Evolutionary conservation across 92 coral and sea anemone species (phyloP).

Genomic region (Umimayanthus chanpuru): DNA sequence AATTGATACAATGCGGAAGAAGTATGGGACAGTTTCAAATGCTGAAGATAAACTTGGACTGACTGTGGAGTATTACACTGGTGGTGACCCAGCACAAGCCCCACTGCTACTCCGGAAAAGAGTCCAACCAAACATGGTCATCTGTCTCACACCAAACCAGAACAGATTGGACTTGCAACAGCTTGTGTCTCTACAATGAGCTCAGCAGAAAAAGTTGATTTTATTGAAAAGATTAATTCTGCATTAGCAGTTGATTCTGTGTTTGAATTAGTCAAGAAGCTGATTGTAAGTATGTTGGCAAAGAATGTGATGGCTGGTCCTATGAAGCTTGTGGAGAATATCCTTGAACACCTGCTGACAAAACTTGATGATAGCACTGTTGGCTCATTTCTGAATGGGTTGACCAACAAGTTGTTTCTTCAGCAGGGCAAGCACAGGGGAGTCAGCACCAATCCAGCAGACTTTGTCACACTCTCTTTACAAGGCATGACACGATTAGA

Average conservation of each 20-base stretch:
- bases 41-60: slow-evolving; percentile 40
- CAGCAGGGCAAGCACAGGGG: neutral
- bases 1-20: too few species aligned
- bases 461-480: neutral
- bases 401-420: neutral
- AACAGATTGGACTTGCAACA: neutral
- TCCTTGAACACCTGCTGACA: neutral
- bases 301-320: too few species aligned
- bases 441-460: slow-evolving; percentile 10
- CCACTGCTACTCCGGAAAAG: neutral
- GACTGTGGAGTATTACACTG: slow-evolving; percentile 28
- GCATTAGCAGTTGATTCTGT: neutral
- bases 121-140: neutral
- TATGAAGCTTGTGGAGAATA: neutral
- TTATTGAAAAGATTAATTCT: neutral
- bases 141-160: neutral
- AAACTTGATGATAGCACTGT: neutral
- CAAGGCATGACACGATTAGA: slow-evolving; percentile 21
- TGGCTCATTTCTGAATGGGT: neutral
- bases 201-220: neutral
- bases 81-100: neutral
- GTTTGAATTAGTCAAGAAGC: too few species aligned
- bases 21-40: slow-evolving; percentile 22
- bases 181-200: neutral
- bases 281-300: too few species aligned